Base-by-base conservation (phyloP, 1,140 invertebrate species). In the Bombus polaris region DNA sequence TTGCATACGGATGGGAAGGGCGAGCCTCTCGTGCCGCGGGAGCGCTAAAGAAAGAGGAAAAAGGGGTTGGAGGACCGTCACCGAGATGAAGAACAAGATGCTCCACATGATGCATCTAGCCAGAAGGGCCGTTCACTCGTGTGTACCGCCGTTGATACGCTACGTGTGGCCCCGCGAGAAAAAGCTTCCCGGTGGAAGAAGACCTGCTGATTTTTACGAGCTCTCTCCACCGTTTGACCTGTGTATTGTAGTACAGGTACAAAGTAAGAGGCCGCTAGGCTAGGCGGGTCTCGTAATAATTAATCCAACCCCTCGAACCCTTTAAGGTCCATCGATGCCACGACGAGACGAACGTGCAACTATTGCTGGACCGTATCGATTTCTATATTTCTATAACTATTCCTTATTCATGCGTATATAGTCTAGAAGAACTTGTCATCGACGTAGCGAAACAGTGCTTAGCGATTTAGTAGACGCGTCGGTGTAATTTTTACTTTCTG, bases 81-180 rank as follows among this genome's bases (percentile, higher is more conserved):
- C 80, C 37, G 83, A 85, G 85, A 86, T 86, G 85, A 83, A 86
- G 85, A 86, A 82, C 80, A 83, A 86, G 85, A 86, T 86, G 79
- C 84, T 85, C 84, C 72, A 81, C 84, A 32, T 37, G 84, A 81
- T 81, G 84, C 79, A 85, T 81, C 84, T 85, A 85, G 79, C 84
- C 84, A 81, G 79, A 85, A 81, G 84, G 79, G 47, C 78, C 84
- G 71, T 35, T 71, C 71, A 25, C 59, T 62, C 68, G 42, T 80
- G 42, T 59, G 57, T 28, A 65, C 65, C 10, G 15, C 47, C n/a
- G 35, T 62, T 18, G 32, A 4, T 12, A 8, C 39, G 70, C 70
- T 80, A 70, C 71, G 77, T 62, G 57, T 22, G 78, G 76, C 70
- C 77, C 78, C 78, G 79, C 78, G 84, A 73, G 62, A 32, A 57